Evolutionary conservation across 2,113 vertebrate species (phyloP), one percentile per base, ranked within the genome.

Genomic region (Cryptoleucopteryx plumbea): DNA sequence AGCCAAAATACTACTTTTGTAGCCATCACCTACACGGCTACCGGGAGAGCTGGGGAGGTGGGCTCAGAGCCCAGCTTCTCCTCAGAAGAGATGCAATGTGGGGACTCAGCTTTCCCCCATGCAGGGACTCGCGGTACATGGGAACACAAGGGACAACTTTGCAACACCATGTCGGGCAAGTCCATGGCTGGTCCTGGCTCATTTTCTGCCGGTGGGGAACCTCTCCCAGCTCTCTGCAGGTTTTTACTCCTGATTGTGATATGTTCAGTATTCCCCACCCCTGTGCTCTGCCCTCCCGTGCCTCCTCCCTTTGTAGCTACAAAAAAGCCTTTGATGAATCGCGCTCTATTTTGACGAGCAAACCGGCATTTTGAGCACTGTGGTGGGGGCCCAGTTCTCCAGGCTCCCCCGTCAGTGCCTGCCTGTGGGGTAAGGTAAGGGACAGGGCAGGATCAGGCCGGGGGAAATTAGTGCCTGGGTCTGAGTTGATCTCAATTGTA

Each of bases 71-170:
- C 65, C 47, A 45, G 34, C 27, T 58, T 65, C 45, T 82, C 42
- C 63, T 42, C 17, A 58, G 42, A 71, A n/a, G 17, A 55, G 23
- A 31, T 34, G 25, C 36, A 50, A 10, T 1, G 0, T 13, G 38
- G 27, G 36, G 34, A 34, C 34, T 65, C 22, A 5, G 32, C 66
- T n/a, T 72, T 23, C 45, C 50, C 40, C 9, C 23, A 7, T 26
- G 16, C 34, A 25, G n/a, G 58, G 50, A 6, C 19, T 58, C 0
- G 0, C 36, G 42, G 50, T 8, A 2, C 1, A 38, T 11, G 14
- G 32, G 38, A 86, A 47, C 21, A n/a, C 36, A 45, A 50, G 8
- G 56, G 11, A 34, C 16, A 26, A 15, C 34, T 45, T 68, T 1
- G 1, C 40, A 12, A 73, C 18, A 48, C 10, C 2, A 0, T 13